phyloP scores from a whole-genome alignment of 2,113 vertebrate species.

The Etheostoma spectabile region DNA sequence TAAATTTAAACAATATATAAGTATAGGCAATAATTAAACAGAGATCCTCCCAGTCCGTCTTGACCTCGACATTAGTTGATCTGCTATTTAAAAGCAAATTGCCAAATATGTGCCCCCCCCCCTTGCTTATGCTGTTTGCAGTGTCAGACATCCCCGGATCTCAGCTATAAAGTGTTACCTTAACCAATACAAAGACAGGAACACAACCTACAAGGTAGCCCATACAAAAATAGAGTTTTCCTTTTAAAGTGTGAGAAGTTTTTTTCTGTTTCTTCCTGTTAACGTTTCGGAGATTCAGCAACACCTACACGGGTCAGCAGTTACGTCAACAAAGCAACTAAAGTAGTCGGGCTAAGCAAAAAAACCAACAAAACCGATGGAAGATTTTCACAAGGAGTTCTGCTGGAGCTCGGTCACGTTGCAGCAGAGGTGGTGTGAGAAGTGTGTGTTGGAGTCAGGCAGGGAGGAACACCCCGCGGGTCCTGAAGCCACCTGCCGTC shows the following conservation, averaged over 20 bases:
- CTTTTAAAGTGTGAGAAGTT: background rate
- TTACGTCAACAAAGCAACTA: background rate
- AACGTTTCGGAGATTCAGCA: constrained; percentile 3
- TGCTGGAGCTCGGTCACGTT: constrained; percentile 24
- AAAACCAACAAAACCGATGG: constrained; percentile 10
- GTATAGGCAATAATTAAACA: too few species aligned
- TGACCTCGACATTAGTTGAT: too few species aligned
- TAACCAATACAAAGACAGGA: background rate
- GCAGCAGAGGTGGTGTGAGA: constrained; percentile 24
- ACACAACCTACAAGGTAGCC: background rate
- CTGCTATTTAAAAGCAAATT: too few species aligned
- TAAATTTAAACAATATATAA: too few species aligned
- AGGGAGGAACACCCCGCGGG: background rate
- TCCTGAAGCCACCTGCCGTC: constrained; percentile 46
- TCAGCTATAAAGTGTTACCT: background rate
- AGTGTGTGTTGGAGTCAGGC: background rate
- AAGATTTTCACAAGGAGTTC: background rate
- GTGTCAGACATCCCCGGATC: background rate
- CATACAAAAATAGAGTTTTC: background rate
- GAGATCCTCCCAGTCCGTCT: too few species aligned
- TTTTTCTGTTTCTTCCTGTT: background rate
- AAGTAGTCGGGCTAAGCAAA: background rate
- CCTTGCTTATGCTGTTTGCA: background rate
- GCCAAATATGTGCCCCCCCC: too few species aligned
- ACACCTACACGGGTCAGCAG: constrained; percentile 37